Evolutionary conservation across 2,113 vertebrate genomes (phyloP), one percentile per base, ranked within the genome.

Genomic region (Otis tarda): DNA sequence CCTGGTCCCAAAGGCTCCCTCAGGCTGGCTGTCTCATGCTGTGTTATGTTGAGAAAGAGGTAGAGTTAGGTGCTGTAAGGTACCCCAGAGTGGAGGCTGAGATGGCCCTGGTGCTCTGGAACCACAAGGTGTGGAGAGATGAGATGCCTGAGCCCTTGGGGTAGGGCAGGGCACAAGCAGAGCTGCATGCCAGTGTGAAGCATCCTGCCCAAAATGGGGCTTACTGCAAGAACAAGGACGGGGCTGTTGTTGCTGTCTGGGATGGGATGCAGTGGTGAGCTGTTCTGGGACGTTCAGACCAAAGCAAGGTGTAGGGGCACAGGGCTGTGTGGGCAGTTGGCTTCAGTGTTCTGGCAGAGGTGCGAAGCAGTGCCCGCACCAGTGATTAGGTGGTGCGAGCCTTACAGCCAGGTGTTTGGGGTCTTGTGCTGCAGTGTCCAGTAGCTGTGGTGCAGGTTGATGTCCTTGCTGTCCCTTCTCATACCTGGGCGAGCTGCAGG

Each of bases 11-110:
- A 69, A 87, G 68, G 35, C 9, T 87, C 74, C 70, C 60, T 59
- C 11, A 12, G 35, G 78, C 53, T 75, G 84, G 12, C 56, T 87
- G 61, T 56, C 47, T 83, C 8, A 14, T 57, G 86, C 65, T 71
- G 64, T 27, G 95, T 84, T 79, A 97, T 2, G 96, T 97, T 6
- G 95, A 95, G 89, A 71, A 83, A 53, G 76, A 67, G 82, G 77
- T 74, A 82, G 96, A 93, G 96, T 56, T 81, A 96, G 69, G 95
- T 96, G 96, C 91, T 93, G 45, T 30, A 33, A 77, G 76, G 73
- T 75, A 14, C 21, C 33, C 35, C 63, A 39, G 92, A 76, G 71
- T 0, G 0, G n/a, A 63, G 67, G 55, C 71, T 59, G 79, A 23
- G 41, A 3, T 69, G 55, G 55, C n/a, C 41, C 65, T 15, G 16